These are phyloP conservation scores for Crocidura indochinensis DNA, from an alignment of 2,797 vertebrate genomes.

Conservation along the genomic window DNA sequence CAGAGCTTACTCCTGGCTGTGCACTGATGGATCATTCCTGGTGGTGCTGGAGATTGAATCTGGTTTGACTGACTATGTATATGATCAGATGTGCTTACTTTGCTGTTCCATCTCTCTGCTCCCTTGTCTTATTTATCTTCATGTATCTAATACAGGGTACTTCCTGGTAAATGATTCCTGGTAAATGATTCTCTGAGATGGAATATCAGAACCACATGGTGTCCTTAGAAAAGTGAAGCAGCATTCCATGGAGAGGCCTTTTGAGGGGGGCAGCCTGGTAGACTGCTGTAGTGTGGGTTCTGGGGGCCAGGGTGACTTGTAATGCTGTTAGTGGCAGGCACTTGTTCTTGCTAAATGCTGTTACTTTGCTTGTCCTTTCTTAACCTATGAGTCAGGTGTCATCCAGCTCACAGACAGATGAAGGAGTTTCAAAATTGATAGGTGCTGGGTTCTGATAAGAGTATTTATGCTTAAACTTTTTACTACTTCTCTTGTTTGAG, in stretches of 20 bases:
- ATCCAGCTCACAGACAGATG: not conserved
- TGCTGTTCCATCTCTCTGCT: too few species aligned
- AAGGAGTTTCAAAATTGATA: conserved; percentile 13
- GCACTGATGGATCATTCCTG: too few species aligned
- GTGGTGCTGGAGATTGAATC: too few species aligned
- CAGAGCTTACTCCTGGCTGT: too few species aligned
- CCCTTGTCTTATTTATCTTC: conserved; percentile 26
- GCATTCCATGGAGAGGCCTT: too few species aligned
- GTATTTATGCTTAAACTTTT: conserved; percentile 13
- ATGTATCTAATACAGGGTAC: not conserved
- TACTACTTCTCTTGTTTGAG: conserved; percentile 8
- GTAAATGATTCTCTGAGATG: not conserved
- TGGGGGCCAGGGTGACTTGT: not conserved
- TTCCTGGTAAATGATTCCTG: not conserved
- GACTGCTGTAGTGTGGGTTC: not conserved
- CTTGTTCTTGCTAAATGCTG: not conserved
- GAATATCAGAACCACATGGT: not conserved
- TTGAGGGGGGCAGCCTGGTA: not conserved
- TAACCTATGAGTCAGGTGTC: not conserved
- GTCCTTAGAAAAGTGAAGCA: not conserved
- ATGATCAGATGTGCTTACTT: too few species aligned
- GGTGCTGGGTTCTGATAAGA: conserved; percentile 8
- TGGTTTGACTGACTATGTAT: too few species aligned
- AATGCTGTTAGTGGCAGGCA: not conserved
- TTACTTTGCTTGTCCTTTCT: conserved; percentile 30